Evolutionary conservation across 2,888 invertebrate species (phyloP).

Genomic region (Nomada goodeniana): DNA sequence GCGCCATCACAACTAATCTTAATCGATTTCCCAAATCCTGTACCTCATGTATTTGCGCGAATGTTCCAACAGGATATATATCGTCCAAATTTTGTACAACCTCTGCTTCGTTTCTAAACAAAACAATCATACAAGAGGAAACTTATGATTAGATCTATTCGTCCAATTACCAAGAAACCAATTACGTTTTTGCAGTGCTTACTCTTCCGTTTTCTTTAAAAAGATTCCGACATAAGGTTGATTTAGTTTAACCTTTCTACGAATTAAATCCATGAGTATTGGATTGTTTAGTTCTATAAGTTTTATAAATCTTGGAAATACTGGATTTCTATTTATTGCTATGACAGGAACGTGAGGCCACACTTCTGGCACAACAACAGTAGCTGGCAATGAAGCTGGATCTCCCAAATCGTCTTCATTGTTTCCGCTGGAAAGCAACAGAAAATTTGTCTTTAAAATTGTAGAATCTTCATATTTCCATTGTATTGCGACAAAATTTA

Average conservation of each 20-base stretch:
- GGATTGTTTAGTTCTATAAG: slow-evolving; percentile 97
- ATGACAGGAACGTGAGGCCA: slow-evolving; percentile 99
- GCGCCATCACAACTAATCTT: slow-evolving; percentile 97
- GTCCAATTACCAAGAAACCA: not conserved
- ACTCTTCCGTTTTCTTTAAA: slow-evolving; percentile 95
- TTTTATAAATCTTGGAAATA: slow-evolving; percentile 99
- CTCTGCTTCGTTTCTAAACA: slow-evolving; percentile 91
- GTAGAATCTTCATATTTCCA: not conserved
- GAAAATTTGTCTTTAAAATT: not conserved
- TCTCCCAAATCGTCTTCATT: slow-evolving; percentile 78
- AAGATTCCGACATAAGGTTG: slow-evolving; percentile 99
- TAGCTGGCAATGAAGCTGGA: slow-evolving; percentile 89
- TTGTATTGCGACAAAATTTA: no score
- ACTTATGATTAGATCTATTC: not conserved
- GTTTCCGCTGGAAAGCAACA: slow-evolving; percentile 51
- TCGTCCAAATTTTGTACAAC: slow-evolving; percentile 93
- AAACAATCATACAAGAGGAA: not conserved
- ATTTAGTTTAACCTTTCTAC: slow-evolving; percentile 97
- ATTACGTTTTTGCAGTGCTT: slow-evolving; percentile 71
- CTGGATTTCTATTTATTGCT: slow-evolving; percentile 96
- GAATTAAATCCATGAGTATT: slow-evolving; percentile 93
- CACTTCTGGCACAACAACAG: slow-evolving; percentile 97
- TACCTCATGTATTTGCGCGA: slow-evolving; percentile 99
- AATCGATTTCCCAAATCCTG: slow-evolving; percentile 97
- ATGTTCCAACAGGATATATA: slow-evolving; percentile 95